Base-by-base conservation (phyloP, 2,797 vertebrate species). In the Bufotes viridis region DNA sequence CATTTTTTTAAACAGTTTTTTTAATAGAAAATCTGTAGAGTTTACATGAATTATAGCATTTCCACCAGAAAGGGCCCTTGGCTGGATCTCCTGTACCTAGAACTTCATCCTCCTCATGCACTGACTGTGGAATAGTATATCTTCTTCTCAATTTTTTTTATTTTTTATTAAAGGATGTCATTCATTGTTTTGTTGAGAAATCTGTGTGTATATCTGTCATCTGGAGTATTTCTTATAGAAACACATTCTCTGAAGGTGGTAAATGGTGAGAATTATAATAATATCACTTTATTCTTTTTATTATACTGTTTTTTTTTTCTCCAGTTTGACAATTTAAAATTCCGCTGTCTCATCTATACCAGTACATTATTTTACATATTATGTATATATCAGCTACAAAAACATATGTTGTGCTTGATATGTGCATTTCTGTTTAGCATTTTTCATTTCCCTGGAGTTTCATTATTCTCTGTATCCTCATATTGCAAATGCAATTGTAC, bases 401-500 rank as follows among this genome's bases (percentile, higher is more conserved):
- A 63, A 29, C 83, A 85, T 85, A 85, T 78, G 83, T 78, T 63
- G 29, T 53, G 29, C 34, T 49, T 85, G 80, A 58, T 26, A 65
- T 76, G n/a, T 83, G 22, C 29, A 69, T 78, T 79, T 78, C 65
- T 78, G 74, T 65, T 79, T 60, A 83, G 60, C 63, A 76, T 83
- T 84, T 84, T 79, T 24, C 26, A 72, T 81, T 87, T 88, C 87
- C 75, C 87, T 17, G 15, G 74, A 78, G 87, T 65, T 49, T 67
- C 53, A 61, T 79, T 61, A 74, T 75, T 88, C 65, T 85, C 53
- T 82, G 14, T 55, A 87, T 57, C 69, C 70, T 82, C 57, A 85
- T 49, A 65, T 20, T 65, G 87, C 78, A 72, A 88, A 85, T 80
- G 67, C 58, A 88, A 65, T 88, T 22, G 82, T 76, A 85, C 76